phyloP scores from a whole-genome alignment of 2,888 invertebrate genomes.

The Nebria brevicollis region DNA sequence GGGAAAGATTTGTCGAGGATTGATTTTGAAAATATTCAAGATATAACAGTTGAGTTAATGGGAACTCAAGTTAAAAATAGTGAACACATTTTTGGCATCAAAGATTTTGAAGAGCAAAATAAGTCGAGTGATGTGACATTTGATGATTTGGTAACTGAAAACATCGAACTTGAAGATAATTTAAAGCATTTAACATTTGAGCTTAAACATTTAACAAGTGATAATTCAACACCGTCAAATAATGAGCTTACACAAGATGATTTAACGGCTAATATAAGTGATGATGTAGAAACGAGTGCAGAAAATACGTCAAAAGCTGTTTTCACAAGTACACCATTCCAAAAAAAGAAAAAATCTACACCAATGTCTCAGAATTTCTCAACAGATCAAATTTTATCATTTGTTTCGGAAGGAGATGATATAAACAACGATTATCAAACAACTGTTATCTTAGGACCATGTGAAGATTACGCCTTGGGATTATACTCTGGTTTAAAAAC shows the following conservation, averaged over 20 bases:
- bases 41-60: background rate
- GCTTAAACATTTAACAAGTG: background rate
- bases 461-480: constrained; percentile 68
- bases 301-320: constrained; percentile 6
- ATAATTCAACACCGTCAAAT: background rate
- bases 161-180: background rate
- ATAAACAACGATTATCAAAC: constrained; percentile 55
- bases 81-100: background rate
- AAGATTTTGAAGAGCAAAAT: background rate
- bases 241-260: background rate
- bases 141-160: background rate
- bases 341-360: background rate
- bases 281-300: background rate
- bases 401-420: constrained; percentile 41
- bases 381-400: constrained; percentile 24
- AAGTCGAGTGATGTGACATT: background rate
- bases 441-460: constrained; percentile 69
- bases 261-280: constrained; percentile 4
- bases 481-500: constrained; percentile 66
- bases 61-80: constrained; percentile 1
- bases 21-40: background rate
- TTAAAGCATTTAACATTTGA: background rate
- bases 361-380: background rate
- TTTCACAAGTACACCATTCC: constrained; percentile 20
- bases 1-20: background rate